phyloP scores from a whole-genome alignment of 2,113 vertebrate genomes.

The Colaptes auratus region DNA sequence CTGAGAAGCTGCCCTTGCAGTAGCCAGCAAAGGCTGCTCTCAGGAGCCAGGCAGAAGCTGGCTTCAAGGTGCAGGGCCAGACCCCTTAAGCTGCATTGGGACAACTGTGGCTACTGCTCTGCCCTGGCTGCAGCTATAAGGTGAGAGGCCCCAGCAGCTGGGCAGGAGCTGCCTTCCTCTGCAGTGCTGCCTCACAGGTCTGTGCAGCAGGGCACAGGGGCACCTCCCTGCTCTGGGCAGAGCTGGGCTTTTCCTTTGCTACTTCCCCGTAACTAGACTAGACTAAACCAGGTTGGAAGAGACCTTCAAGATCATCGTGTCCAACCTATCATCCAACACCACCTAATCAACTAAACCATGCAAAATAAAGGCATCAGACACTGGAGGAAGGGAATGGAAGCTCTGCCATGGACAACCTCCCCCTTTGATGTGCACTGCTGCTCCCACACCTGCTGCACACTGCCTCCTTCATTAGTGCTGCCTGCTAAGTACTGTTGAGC shows the following conservation, averaged over 20 bases:
- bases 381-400: conserved; percentile 36
- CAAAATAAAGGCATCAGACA: conserved; percentile 20
- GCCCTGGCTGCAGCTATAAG: background rate
- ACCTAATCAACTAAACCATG: no score
- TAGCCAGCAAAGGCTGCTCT: background rate
- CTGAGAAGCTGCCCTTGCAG: background rate
- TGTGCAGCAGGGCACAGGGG: background rate
- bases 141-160: background rate
- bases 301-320: no score
- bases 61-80: background rate
- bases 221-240: background rate
- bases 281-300: no score
- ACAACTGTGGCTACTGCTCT: background rate
- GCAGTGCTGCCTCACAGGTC: background rate
- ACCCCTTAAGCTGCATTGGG: background rate
- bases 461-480: conserved; percentile 29
- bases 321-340: no score
- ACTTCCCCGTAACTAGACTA: background rate
- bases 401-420: conserved; percentile 31
- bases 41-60: background rate
- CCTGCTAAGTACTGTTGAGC: conserved; percentile 38
- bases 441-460: background rate
- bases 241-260: conserved; percentile 4
- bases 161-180: background rate
- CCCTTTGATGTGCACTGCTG: conserved; percentile 36